Evolutionary conservation across 2,113 vertebrate genomes (phyloP).

Genomic region (Silurus glanis): DNA sequence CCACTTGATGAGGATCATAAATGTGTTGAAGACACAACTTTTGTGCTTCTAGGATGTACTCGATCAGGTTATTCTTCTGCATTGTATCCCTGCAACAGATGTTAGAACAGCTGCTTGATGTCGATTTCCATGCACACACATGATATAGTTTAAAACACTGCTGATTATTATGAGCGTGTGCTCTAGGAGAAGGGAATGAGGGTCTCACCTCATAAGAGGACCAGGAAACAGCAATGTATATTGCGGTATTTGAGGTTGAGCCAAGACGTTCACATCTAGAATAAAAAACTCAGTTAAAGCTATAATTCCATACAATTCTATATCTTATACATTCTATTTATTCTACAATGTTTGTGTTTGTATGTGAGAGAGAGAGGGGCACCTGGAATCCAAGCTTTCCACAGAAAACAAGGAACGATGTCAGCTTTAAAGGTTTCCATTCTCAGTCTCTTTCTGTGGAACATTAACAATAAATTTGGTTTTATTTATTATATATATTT

Average conservation of each 20-base stretch:
- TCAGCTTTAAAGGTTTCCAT: no score
- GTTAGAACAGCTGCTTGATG: not conserved
- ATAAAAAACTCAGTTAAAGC: not conserved
- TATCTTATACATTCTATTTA: no score
- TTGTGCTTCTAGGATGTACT: not conserved
- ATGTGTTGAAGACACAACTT: not conserved
- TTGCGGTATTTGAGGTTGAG: no score
- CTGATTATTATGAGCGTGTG: no score
- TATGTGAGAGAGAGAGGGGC: no score
- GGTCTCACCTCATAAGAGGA: slow-evolving; percentile 7
- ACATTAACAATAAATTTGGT: no score
- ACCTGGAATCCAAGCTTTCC: no score
- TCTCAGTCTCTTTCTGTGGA: no score
- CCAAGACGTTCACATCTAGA: not conserved
- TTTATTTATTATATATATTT: no score
- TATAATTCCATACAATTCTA: no score
- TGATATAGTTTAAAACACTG: not conserved
- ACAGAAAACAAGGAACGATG: no score
- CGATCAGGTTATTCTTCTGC: not conserved
- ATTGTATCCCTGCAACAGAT: not conserved
- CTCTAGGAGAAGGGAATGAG: not conserved
- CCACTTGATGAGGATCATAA: not conserved
- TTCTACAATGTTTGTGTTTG: no score
- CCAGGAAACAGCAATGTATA: not conserved
- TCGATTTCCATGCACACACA: not conserved